Evolutionary conservation across 2,797 vertebrate genomes (phyloP).

Genomic region (Phoebastria nigripes): DNA sequence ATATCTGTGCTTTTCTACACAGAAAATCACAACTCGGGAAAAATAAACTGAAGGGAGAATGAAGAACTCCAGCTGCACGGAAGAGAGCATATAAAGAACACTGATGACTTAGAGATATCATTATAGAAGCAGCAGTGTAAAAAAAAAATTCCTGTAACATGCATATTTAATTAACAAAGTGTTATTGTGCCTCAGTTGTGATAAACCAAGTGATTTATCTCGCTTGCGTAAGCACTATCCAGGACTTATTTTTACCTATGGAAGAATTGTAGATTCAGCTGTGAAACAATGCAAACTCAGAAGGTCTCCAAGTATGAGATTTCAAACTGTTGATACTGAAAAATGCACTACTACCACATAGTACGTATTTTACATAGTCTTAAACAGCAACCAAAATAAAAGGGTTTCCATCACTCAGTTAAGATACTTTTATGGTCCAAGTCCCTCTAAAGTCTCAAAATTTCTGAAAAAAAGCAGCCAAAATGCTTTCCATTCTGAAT

Average conservation of each 20-base stretch:
- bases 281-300: constrained; percentile 22
- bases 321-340: not conserved
- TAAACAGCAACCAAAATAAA: not conserved
- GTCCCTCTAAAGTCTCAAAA: not conserved
- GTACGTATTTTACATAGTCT: not conserved
- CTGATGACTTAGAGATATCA: constrained; percentile 16
- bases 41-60: not conserved
- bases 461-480: not conserved
- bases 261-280: not conserved
- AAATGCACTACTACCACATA: not conserved
- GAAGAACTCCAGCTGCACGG: not conserved
- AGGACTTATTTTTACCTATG: not conserved
- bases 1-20: constrained; percentile 8
- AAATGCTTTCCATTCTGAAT: not conserved
- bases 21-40: constrained; percentile 21
- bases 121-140: constrained; percentile 27
- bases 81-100: constrained; percentile 31
- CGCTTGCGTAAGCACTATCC: not conserved
- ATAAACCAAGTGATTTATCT: constrained; percentile 37
- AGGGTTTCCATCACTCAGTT: not conserved
- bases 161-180: constrained; percentile 54
- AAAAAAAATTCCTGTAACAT: constrained; percentile 8
- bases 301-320: not conserved
- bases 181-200: constrained; percentile 23
- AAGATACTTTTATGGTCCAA: not conserved